Percentiles rank a stretch among this genome's conserved stretches.
Conservation (phyloP, 2,113 vertebrate genomes). For the Petrocephalus zakoni region DNA sequence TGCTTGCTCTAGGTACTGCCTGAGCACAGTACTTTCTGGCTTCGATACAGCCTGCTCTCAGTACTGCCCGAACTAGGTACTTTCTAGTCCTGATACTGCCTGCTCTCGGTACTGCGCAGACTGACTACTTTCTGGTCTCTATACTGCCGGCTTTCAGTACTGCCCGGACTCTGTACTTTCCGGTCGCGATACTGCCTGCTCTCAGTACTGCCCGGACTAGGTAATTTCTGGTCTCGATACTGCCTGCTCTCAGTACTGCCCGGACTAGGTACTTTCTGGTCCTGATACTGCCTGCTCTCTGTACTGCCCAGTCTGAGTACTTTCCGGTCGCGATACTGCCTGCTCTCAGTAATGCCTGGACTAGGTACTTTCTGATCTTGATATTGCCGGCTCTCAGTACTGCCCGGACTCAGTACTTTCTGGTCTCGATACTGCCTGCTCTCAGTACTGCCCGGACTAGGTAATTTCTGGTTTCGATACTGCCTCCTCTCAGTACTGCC, state of each 20-base stretch:
- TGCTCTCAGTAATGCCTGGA: conserved; percentile 47
- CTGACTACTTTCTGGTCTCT: neutral
- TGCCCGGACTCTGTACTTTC: neutral
- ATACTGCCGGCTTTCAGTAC: neutral
- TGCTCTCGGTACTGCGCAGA: no score
- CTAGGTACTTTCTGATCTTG: neutral
- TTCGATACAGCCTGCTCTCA: neutral
- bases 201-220: neutral
- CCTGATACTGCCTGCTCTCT: neutral
- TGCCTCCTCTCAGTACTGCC: no score
- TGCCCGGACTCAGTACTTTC: no score
- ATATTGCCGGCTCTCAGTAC: conserved; percentile 40
- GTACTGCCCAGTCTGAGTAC: neutral
- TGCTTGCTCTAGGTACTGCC: neutral
- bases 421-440: no score
- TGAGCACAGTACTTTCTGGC: neutral
- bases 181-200: neutral
- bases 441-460: no score
- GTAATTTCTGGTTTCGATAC: no score
- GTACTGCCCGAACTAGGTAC: neutral
- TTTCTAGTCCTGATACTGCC: no score
- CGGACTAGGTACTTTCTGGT: no score
- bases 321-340: neutral
- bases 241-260: no score
- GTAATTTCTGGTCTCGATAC: neutral